Evolutionary conservation across 2,888 invertebrate species (phyloP), one percentile per base, ranked within the genome.

Genomic region (Aquatica leii): DNA sequence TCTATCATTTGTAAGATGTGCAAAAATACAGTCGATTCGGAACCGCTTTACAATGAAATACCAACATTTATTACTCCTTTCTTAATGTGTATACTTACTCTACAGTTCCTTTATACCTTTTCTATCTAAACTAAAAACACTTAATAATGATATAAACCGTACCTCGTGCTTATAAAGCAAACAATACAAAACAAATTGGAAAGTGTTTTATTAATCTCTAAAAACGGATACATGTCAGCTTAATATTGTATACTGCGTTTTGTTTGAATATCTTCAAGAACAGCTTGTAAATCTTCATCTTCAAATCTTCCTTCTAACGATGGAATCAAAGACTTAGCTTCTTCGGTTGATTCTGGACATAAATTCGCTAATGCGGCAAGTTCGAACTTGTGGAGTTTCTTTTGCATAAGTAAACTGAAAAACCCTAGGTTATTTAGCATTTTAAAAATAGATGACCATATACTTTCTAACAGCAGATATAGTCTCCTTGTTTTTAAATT

Each of bases 331-430:
- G 98, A 94, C 83, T 98, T 98, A 0, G 98, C 98, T 84, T 99
- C 99, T 78, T 99, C 98, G 0, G 98, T 93, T 40, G 94, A 97
- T 83, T 98, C 98, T 0, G 99, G 99, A 76, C 98, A 98, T n/a
- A 99, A 84, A 83, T 99, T 99, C 1, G 98, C 98, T 71, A 99
- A 85, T 11, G 97, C 95, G 0, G 98, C 98, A 61, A 99, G 85
- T 82, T 99, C 99, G 84, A 98, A 99, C 84, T 98, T 98, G 82
- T 99, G 99, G 11, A 97, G 83, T 78, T 96, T 97, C 79, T 98
- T 98, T 77, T 95, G 93, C 85, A 93, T 93, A 53, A 98, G 83
- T 61, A 97, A 86, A 81, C 96, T 97, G 82, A 20, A 71, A 71
- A 59, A 52, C 48, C n/a, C n/a, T n/a, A n/a, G n/a, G n/a, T n/a